Conservation (phyloP, 2,888 invertebrate genomes). For the Nezara viridula region DNA sequence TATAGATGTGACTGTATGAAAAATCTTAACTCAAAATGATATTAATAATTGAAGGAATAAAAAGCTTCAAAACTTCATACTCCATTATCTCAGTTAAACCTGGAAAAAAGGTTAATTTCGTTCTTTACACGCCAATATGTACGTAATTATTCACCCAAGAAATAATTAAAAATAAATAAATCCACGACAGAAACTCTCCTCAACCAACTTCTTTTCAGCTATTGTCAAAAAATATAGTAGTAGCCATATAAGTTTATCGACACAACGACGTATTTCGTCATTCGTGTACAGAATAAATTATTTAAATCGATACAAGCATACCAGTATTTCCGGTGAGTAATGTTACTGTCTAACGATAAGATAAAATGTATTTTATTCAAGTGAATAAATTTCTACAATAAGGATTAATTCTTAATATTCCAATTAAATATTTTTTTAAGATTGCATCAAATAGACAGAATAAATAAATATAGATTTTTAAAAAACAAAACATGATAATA, state of each 20-base stretch:
- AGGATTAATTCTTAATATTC: background rate
- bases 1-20: too few relatives aligned
- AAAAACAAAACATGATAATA: background rate
- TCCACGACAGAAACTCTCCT: background rate
- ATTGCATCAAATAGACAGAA: background rate
- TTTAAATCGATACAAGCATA: background rate
- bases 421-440: too few relatives aligned
- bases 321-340: background rate
- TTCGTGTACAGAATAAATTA: background rate
- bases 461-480: too few relatives aligned
- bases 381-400: background rate
- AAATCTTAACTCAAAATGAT: too few relatives aligned
- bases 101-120: too few relatives aligned
- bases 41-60: too few relatives aligned
- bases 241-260: background rate
- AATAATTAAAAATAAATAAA: too few relatives aligned
- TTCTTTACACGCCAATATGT: too few relatives aligned
- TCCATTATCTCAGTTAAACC: too few relatives aligned
- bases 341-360: background rate
- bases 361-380: too few relatives aligned
- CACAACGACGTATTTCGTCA: background rate
- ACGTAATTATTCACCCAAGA: too few relatives aligned
- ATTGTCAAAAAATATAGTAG: background rate
- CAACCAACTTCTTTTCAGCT: background rate
- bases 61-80: too few relatives aligned